A percentile compares a stretch with the other conserved stretches of the same genome.
Conservation (phyloP, 2,888 invertebrate species). For the Brachynemurus nebulosus region DNA sequence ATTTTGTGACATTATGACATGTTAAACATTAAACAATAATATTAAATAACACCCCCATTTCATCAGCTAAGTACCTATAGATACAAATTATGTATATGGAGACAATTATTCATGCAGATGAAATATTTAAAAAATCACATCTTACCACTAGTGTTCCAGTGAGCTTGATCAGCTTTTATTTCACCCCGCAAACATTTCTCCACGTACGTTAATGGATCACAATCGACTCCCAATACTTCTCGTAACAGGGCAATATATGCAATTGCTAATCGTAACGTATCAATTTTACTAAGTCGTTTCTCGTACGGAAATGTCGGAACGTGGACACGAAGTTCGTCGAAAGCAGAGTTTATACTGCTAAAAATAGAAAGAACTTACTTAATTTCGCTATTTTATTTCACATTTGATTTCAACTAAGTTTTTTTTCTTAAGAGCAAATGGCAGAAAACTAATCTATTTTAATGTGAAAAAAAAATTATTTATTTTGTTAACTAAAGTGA, state of each 20-base stretch:
- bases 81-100: too few species aligned
- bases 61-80: too few species aligned
- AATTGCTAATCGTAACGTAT: conserved; percentile 90
- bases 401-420: neutral
- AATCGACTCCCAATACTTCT: conserved; percentile 69
- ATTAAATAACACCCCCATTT: too few species aligned
- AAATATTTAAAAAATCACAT: conserved; percentile 8
- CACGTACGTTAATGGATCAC: conserved; percentile 86
- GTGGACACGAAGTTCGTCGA: conserved; percentile 93
- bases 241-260: conserved; percentile 91
- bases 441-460: too few species aligned
- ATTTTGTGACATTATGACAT: too few species aligned
- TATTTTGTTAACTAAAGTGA: too few species aligned
- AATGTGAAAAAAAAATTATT: too few species aligned
- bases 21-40: too few species aligned
- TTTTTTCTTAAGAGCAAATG: too few species aligned
- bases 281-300: conserved; percentile 95
- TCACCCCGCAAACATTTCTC: conserved; percentile 84
- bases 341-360: conserved; percentile 98
- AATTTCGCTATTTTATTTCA: neutral
- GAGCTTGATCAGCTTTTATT: conserved; percentile 74
- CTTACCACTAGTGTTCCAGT: conserved; percentile 95
- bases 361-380: conserved; percentile 28
- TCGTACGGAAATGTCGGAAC: conserved; percentile 99
- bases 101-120: too few species aligned